These are phyloP conservation scores for Boulengeromyrus knoepffleri DNA, from an alignment of 2,113 vertebrate genomes.

Conservation along the genomic window DNA sequence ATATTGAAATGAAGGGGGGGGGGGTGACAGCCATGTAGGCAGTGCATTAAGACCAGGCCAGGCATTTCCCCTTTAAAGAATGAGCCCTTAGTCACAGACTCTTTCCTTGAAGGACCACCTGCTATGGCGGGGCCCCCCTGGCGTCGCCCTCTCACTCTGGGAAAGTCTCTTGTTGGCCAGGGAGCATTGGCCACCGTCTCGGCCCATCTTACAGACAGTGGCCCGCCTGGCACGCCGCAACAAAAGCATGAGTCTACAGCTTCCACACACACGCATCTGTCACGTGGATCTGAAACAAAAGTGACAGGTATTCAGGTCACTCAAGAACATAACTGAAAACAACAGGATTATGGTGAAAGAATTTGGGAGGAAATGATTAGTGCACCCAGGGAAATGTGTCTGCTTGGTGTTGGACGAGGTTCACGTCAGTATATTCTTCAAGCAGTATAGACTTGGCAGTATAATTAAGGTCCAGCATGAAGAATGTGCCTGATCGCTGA, in stretches of 20 bases:
- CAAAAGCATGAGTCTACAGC: not conserved
- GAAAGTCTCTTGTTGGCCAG: not conserved
- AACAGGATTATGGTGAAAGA: not conserved
- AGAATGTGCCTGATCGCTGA: conserved; percentile 49
- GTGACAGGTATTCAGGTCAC: not conserved
- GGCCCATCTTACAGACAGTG: not conserved
- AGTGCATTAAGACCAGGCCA: not conserved
- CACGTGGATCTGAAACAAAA: not conserved
- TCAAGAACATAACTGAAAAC: not conserved
- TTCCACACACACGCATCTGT: not conserved
- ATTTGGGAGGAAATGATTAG: conserved; percentile 28
- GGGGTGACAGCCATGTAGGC: not conserved
- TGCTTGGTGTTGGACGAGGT: conserved; percentile 25
- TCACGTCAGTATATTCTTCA: conserved; percentile 39
- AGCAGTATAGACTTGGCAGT: conserved; percentile 41
- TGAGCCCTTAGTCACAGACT: not conserved
- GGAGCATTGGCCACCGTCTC: not conserved
- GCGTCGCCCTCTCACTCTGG: not conserved
- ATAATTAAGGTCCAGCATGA: conserved; percentile 33
- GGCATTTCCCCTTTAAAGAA: not conserved
- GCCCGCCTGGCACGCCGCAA: not conserved
- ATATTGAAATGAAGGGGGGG: not conserved
- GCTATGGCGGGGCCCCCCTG: not conserved
- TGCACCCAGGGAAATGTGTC: conserved; percentile 25
- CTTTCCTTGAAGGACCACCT: not conserved